Evolutionary conservation across 2,113 vertebrate genomes (phyloP).

Genomic region (Sterna hirundo): DNA sequence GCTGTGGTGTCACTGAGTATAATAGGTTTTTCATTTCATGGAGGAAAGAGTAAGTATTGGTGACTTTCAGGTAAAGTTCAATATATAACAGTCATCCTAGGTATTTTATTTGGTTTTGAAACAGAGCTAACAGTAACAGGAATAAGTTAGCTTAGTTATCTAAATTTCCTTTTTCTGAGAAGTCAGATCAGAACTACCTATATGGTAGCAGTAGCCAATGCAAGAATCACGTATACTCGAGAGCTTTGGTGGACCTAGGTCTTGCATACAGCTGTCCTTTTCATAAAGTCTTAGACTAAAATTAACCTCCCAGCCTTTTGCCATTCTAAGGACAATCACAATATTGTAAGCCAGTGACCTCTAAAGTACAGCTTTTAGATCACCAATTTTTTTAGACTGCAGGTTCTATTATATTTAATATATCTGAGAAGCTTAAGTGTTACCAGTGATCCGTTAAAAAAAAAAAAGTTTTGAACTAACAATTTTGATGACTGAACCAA

Average conservation of each 20-base stretch:
- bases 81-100: not conserved
- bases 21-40: not conserved
- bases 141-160: not conserved
- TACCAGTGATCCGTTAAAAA: not conserved
- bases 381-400: not conserved
- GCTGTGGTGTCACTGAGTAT: not conserved
- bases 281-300: not conserved
- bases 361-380: not conserved
- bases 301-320: not conserved
- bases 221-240: fast-evolving
- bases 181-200: not conserved
- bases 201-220: not conserved
- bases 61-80: not conserved
- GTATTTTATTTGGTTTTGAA: not conserved
- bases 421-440: not conserved
- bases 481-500: not conserved
- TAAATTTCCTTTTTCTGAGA: not conserved
- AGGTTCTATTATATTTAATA: not conserved
- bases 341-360: not conserved
- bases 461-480: not conserved
- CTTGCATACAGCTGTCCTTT: not conserved
- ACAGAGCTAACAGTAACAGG: not conserved
- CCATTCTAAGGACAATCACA: not conserved
- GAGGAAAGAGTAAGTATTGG: not conserved
- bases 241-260: not conserved